Evolutionary conservation across 2,888 invertebrate species (phyloP), one percentile per base, ranked within the genome.

Genomic region (Mycalesis mineus): DNA sequence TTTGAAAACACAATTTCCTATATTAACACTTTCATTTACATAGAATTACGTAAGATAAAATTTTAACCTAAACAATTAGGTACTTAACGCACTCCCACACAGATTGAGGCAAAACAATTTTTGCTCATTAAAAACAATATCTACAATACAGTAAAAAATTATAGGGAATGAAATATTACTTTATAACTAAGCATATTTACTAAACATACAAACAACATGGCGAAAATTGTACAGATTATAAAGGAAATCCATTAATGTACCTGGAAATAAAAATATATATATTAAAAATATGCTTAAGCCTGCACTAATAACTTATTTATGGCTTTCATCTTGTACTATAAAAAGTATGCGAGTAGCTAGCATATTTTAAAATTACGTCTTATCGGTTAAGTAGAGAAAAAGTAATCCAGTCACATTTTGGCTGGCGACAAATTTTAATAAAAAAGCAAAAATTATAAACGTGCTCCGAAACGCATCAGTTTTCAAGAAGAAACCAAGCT

Each of bases 131-230:
- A 39, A n/a, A 13, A 52, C 42, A 36, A 11, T 55, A 47, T 48
- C 40, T 52, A 61, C 41, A 55, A 55, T 55, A 55, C 48, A 44
- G 49, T 45, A 55, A 37, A 42, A 48, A 9, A 61, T 48, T 42
- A 58, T 39, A 33, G 49, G 58, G 61, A 58, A 61, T 61, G 58
- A 54, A 56, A 58, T 33, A 50, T 44, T 53, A 45, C 44, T 49
- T 50, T 47, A 49, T 22, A 44, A 53, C 31, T 53, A 22, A 37
- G 13, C 9, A 44, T 48, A 31, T 14, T 13, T 44, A 15, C 31
- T 15, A 42, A 44, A 53, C 36, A 44, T 22, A 37, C 13, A 51
- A 39, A 44, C 48, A 17, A 48, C 36, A 53, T 53, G 44, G 44
- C 44, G 33, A 28, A 53, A 28, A 45, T 37, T 44, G 17, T 41